Evolutionary conservation across 2,888 invertebrate species (phyloP).

Genomic region (Hydroisotoma schaefferi): DNA sequence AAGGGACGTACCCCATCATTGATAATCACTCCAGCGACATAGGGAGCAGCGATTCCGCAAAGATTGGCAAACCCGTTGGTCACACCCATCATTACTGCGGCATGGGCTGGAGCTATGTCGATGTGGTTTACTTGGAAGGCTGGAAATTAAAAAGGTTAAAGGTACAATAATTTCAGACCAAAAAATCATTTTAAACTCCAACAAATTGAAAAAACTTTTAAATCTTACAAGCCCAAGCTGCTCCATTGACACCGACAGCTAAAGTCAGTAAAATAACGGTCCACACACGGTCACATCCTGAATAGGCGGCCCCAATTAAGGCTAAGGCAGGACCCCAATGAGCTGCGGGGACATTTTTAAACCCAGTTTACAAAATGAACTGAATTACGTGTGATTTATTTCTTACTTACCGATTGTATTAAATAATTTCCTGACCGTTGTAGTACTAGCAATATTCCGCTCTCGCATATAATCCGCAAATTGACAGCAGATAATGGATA

Average conservation of each 20-base stretch:
- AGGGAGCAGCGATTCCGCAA: conserved; percentile 44
- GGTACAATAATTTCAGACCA: conserved; percentile 5
- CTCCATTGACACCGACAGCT: conserved; percentile 48
- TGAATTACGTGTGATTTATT: neutral
- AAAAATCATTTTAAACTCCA: conserved; percentile 11
- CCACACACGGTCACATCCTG: conserved; percentile 62
- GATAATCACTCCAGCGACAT: conserved; percentile 42
- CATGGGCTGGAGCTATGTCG: conserved; percentile 72
- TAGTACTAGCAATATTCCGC: conserved; percentile 50
- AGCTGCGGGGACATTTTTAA: conserved; percentile 53
- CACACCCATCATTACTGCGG: conserved; percentile 51
- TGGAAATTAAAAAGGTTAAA: neutral
- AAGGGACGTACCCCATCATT: conserved; percentile 40
- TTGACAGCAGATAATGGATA: conserved; percentile 63
- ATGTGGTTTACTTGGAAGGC: conserved; percentile 60
- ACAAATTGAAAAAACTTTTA: conserved; percentile 13
- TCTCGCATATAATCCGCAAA: conserved; percentile 63
- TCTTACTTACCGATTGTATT: conserved; percentile 55
- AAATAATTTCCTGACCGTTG: conserved; percentile 55
- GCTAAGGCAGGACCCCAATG: conserved; percentile 66
- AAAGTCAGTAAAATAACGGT: conserved; percentile 63
- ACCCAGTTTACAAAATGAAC: neutral
- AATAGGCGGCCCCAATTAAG: conserved; percentile 66
- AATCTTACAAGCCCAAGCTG: conserved; percentile 14
- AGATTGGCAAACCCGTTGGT: conserved; percentile 43